phyloP scores from a whole-genome alignment of 2,797 vertebrate species.

The Syngnathus acus region DNA sequence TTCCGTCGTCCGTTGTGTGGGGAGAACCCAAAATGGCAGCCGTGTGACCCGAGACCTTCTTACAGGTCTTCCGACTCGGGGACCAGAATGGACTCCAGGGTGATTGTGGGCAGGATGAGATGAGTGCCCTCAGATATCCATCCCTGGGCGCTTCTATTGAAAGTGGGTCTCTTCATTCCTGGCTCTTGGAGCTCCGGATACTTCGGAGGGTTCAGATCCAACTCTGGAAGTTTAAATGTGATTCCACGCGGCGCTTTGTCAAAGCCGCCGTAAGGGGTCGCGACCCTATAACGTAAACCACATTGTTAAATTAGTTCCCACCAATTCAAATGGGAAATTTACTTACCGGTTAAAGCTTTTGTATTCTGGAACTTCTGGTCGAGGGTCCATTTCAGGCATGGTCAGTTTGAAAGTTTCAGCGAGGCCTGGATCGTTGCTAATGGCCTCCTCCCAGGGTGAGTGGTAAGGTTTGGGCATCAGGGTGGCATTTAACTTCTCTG shows the following conservation, averaged over 20 bases:
- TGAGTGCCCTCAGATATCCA: constrained; percentile 86
- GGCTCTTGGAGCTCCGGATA: constrained; percentile 83
- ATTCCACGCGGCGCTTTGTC: constrained; percentile 88
- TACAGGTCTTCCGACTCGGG: constrained; percentile 95
- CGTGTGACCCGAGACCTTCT: not conserved
- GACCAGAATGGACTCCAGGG: constrained; percentile 63
- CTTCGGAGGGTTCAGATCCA: constrained; percentile 76
- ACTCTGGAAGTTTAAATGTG: constrained; percentile 88
- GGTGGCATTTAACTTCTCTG: constrained; percentile 78
- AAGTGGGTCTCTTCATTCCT: constrained; percentile 79
- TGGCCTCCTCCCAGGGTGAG: constrained; percentile 95
- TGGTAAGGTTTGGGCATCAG: constrained; percentile 84
- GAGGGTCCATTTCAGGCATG: constrained; percentile 75
- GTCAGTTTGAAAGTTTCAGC: constrained; percentile 79
- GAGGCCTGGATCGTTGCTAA: constrained; percentile 83
- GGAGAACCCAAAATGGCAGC: constrained; percentile 7
- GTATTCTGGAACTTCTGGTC: constrained; percentile 77
- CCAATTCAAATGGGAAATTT: not conserved
- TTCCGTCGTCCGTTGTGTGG: constrained; percentile 18
- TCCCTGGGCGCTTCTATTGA: constrained; percentile 92
- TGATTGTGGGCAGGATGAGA: constrained; percentile 74
- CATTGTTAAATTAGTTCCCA: not conserved
- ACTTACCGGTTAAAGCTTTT: constrained; percentile 93
- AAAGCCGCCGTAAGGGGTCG: constrained; percentile 93
- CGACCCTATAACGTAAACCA: constrained; percentile 75